Evolutionary conservation across 1,140 invertebrate species (phyloP), one percentile per base, ranked within the genome.

Genomic region (Sminthurides bifidus): DNA sequence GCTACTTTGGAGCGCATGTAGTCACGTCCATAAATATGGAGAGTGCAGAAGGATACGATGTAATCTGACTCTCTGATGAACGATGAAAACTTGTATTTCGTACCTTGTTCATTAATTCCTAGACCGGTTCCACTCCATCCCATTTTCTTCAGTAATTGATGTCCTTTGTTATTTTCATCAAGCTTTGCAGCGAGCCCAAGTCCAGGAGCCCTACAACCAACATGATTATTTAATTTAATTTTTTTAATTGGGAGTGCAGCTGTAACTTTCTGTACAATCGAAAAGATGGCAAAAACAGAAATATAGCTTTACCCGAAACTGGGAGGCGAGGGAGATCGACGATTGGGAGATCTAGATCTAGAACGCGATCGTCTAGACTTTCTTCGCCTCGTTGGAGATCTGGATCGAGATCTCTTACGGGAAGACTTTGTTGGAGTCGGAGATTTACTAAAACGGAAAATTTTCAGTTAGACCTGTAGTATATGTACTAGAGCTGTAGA

Each of bases 151-250:
- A 96, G 73, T 72, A 97, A 79, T 71, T 95, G 90, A 74, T 96
- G 92, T 0, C 93, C 92, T 71, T 94, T 95, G 72, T 96, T 97
- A 27, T 79, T 83, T 64, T 87, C 81, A 66, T 89, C 86, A 8
- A 92, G 67, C 54, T 72, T 70, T 52, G 68, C 68, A 64, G 81
- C 79, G 55, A 74, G 72, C 8, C 67, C 68, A 67, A 75, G 72
- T 54, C 71, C 76, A 21, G 52, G 49, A 52, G 52, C 44, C 17
- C 66, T 41, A 53, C 27, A 19, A 48, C 17, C 30, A 51, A 53
- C 43, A 30, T 56, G 35, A 3, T 31, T 27, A 48, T 21, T 48
- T 37, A 19, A n/a, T 43, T 43, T 43, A n/a, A 8, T 43, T n/a
- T 12, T 43, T n/a, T 19, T 43, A 14, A 43, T 43, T 21, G 24